These are phyloP conservation scores for Pagetopsis macropterus DNA, from an alignment of 2,797 vertebrate species.

Conservation along the genomic window DNA sequence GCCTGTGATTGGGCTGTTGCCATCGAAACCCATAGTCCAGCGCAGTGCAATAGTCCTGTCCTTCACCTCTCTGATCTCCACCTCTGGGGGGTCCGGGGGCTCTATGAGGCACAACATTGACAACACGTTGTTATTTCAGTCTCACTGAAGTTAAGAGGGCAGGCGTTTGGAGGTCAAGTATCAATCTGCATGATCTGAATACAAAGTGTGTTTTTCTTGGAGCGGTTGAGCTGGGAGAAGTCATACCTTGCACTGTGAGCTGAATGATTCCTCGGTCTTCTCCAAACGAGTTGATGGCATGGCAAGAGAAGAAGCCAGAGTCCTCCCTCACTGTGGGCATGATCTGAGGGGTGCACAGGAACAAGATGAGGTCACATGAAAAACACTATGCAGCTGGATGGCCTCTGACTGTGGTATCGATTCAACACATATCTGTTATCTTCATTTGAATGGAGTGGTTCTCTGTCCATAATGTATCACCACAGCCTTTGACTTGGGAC, in stretches of 20 bases:
- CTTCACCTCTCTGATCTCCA: slow-evolving; percentile 96
- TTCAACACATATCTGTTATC: background rate
- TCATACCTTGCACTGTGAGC: slow-evolving; percentile 96
- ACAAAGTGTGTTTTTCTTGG: background rate
- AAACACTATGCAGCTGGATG: background rate
- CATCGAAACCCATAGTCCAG: slow-evolving; percentile 99
- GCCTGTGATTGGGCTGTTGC: slow-evolving; percentile 97
- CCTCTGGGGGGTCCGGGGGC: slow-evolving; percentile 96
- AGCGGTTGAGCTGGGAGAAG: background rate
- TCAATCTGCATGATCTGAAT: background rate
- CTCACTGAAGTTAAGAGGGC: background rate
- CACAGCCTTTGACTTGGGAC: background rate
- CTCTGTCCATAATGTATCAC: background rate
- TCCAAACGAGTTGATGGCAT: slow-evolving; percentile 98
- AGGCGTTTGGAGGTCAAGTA: background rate
- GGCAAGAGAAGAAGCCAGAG: slow-evolving; percentile 98
- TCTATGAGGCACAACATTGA: slow-evolving; percentile 77
- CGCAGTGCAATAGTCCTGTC: slow-evolving; percentile 95
- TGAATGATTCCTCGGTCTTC: slow-evolving; percentile 98
- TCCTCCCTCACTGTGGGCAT: slow-evolving; percentile 97
- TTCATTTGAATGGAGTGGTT: background rate
- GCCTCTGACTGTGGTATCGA: background rate
- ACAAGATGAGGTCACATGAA: background rate
- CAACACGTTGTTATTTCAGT: background rate
- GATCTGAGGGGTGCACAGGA: slow-evolving; percentile 82